phyloP scores from a whole-genome alignment of 2,113 vertebrate genomes.

The Campylomormyrus tamandua region DNA sequence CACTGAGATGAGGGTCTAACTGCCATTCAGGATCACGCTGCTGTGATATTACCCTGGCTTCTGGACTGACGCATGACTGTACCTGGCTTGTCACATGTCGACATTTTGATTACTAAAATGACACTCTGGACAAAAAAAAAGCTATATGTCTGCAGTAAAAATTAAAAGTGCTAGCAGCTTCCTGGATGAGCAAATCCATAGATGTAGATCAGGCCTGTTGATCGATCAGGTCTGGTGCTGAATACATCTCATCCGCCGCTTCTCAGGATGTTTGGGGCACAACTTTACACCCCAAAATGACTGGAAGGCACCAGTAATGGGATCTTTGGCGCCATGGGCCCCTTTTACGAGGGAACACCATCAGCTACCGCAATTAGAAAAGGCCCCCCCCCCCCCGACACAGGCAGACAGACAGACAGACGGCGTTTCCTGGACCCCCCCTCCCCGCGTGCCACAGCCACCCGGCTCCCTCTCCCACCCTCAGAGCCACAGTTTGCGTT shows the following conservation, averaged over 20 bases:
- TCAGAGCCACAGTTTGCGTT: neutral
- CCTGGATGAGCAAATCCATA: neutral
- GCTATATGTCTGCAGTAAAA: neutral
- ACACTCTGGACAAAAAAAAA: neutral
- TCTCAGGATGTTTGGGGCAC: neutral
- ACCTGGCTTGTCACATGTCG: neutral
- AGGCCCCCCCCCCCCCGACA: neutral
- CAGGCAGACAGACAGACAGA: neutral
- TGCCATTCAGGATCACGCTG: neutral
- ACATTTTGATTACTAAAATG: neutral
- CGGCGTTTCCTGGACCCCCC: neutral
- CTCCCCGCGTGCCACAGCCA: neutral
- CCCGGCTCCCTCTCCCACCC: neutral
- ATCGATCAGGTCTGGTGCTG: neutral
- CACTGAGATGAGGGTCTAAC: neutral
- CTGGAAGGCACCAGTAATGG: constrained; percentile 34
- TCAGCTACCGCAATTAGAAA: constrained; percentile 47
- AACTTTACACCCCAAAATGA: neutral
- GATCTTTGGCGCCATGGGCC: constrained; percentile 43
- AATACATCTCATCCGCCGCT: neutral
- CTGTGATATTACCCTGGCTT: neutral
- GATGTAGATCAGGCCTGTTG: neutral
- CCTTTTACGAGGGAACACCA: constrained; percentile 41
- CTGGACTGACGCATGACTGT: neutral
- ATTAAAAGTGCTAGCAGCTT: neutral